Evolutionary conservation across 2,797 vertebrate species (phyloP).

Genomic region (Spea hammondii): DNA sequence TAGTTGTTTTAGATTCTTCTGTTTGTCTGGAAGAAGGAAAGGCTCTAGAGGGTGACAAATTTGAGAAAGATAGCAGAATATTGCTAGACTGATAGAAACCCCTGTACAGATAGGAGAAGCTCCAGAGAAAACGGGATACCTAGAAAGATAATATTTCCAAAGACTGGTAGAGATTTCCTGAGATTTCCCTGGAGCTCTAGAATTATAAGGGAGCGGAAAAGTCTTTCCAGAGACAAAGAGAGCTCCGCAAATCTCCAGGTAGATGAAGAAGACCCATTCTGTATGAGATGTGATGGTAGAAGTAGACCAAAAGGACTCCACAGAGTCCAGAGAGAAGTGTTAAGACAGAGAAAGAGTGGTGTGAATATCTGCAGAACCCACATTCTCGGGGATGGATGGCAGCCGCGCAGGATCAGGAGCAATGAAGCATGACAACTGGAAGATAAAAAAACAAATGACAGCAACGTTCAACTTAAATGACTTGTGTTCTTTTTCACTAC

Average conservation of each 20-base stretch:
- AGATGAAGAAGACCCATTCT: background rate
- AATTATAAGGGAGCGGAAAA: background rate
- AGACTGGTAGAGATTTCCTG: background rate
- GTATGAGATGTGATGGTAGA: background rate
- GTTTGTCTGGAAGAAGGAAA: too few species aligned
- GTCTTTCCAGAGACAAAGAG: background rate
- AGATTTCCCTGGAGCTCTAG: too few species aligned
- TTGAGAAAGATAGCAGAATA: background rate
- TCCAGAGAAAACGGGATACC: background rate
- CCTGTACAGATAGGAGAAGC: background rate
- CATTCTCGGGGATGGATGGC: constrained; percentile 87
- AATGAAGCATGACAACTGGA: constrained; percentile 81
- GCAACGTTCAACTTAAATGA: too few species aligned
- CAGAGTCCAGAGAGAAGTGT: background rate
- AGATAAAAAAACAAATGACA: background rate
- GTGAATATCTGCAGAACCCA: constrained; percentile 62
- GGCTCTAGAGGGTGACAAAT: too few species aligned
- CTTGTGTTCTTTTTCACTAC: too few species aligned
- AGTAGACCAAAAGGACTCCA: background rate
- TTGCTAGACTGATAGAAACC: background rate
- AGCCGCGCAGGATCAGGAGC: constrained; percentile 78
- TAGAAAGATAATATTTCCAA: background rate
- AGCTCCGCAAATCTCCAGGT: background rate
- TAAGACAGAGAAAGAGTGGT: background rate
- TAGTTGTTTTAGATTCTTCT: too few species aligned